A percentile compares a stretch with the other conserved stretches of the same genome.
Conservation (phyloP, 2,888 invertebrate species). For the Nemapogon koenigi region DNA sequence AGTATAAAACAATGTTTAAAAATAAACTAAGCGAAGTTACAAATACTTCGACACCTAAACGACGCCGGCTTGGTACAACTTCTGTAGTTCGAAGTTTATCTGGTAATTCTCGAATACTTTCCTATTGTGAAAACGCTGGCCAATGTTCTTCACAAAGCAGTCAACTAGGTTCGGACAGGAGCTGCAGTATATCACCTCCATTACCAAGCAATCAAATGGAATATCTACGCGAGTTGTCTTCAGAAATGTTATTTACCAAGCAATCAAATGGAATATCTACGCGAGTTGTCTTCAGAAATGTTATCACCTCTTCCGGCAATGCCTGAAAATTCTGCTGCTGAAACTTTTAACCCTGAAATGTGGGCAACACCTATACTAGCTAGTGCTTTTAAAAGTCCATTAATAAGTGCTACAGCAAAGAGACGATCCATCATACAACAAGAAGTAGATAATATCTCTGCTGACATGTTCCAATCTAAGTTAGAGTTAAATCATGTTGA, state of each 20-base stretch:
- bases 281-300: slow-evolving; percentile 31
- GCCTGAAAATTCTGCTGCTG: slow-evolving; percentile 24
- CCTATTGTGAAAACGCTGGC: no score
- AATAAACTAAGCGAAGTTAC: slow-evolving; percentile 14
- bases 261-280: slow-evolving; percentile 48
- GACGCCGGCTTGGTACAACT: slow-evolving; percentile 37
- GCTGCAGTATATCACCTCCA: slow-evolving; percentile 37
- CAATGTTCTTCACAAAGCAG: no score
- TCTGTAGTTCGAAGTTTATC: not conserved
- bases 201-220: slow-evolving; percentile 53
- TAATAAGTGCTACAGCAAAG: slow-evolving; percentile 18
- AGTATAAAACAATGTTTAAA: slow-evolving; percentile 15
- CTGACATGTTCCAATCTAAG: slow-evolving; percentile 41
- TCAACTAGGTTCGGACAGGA: not conserved
- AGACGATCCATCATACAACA: slow-evolving; percentile 18
- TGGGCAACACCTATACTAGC: slow-evolving; percentile 31
- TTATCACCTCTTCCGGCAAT: slow-evolving; percentile 33
- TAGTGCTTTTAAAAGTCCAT: slow-evolving; percentile 17
- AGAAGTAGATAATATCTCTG: slow-evolving; percentile 31
- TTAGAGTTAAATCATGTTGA: slow-evolving; percentile 25
- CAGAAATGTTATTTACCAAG: no score
- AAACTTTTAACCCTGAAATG: slow-evolving; percentile 20
- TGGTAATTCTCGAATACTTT: not conserved
- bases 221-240: slow-evolving; percentile 37
- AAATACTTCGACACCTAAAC: slow-evolving; percentile 41